phyloP scores from a whole-genome alignment of 1,140 invertebrate species.

The Lysiphlebus fabarum region DNA sequence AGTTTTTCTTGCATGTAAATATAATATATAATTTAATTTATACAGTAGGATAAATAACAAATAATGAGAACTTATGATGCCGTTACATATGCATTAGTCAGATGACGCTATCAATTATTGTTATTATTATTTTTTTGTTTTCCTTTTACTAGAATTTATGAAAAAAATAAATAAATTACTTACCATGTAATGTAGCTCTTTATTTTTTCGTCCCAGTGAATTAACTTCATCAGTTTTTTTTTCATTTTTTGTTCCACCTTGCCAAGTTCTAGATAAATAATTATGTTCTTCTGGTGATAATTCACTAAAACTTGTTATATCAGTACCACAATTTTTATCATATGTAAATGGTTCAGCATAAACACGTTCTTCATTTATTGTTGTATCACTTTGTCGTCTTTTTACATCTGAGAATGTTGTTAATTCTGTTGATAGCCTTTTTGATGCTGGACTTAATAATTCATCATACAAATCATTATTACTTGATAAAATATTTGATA shows the following conservation, averaged over 20 bases:
- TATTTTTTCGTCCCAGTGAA: conserved; percentile 12
- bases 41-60: too few relatives aligned
- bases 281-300: conserved; percentile 21
- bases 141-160: conserved; percentile 15
- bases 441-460: conserved; percentile 20
- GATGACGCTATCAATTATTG: too few relatives aligned
- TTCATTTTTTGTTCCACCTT: conserved; percentile 25
- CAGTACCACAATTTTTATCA: conserved; percentile 32
- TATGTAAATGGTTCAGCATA: conserved; percentile 51
- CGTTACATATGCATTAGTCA: too few relatives aligned
- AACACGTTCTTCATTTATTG: conserved; percentile 42
- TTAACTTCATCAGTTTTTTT: neutral
- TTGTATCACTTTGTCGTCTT: conserved; percentile 20
- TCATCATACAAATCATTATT: conserved; percentile 24
- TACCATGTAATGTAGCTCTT: conserved; percentile 52
- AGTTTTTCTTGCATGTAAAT: too few relatives aligned
- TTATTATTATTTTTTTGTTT: too few relatives aligned
- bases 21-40: too few relatives aligned
- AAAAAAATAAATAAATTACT: conserved; percentile 19
- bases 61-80: too few relatives aligned
- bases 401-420: conserved; percentile 28
- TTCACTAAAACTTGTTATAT: conserved; percentile 21
- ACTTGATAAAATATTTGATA: conserved; percentile 13
- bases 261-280: conserved; percentile 27
- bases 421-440: conserved; percentile 25